Conservation (phyloP, 2,797 vertebrate genomes). For the Lateolabrax maculatus region DNA sequence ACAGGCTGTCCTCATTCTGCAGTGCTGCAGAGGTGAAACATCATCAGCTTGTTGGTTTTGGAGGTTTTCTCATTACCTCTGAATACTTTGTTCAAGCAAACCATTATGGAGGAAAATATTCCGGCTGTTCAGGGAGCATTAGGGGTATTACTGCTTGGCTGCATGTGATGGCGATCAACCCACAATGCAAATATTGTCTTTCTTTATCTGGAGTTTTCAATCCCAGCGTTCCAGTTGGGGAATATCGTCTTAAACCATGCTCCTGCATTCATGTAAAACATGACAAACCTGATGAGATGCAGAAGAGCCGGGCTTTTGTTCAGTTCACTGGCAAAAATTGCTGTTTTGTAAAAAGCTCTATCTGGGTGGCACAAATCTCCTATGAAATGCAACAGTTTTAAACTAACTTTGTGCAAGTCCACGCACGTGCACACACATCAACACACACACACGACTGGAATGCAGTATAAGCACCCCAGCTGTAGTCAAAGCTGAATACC, state of each 20-base stretch:
- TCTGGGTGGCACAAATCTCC: conserved; percentile 60
- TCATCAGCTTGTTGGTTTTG: conserved; percentile 57
- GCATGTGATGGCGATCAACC: conserved; percentile 51
- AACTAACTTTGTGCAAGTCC: conserved; percentile 41
- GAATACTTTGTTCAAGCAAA: conserved; percentile 57
- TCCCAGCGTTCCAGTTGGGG: conserved; percentile 14
- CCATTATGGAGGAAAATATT: conserved; percentile 42
- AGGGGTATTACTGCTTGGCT: conserved; percentile 36
- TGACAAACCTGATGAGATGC: conserved; percentile 24
- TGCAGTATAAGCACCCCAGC: conserved; percentile 46
- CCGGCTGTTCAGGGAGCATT: conserved; percentile 31
- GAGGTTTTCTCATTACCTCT: conserved; percentile 49
- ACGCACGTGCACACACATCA: conserved; percentile 16
- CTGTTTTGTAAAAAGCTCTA: conserved; percentile 54
- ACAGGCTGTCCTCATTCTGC: conserved; percentile 48
- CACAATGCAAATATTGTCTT: conserved; percentile 57
- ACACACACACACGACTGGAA: conserved; percentile 46
- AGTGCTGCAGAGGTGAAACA: conserved; percentile 53
- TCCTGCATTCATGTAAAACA: conserved; percentile 21
- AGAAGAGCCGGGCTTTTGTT: neutral
- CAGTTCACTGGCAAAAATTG: conserved; percentile 32
- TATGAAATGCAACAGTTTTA: conserved; percentile 44
- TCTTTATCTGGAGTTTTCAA: conserved; percentile 46
- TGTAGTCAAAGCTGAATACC: conserved; percentile 49
- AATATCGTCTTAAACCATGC: conserved; percentile 10